Evolutionary conservation across 2,797 vertebrate genomes (phyloP).

Genomic region (Meriones psammophilus): DNA sequence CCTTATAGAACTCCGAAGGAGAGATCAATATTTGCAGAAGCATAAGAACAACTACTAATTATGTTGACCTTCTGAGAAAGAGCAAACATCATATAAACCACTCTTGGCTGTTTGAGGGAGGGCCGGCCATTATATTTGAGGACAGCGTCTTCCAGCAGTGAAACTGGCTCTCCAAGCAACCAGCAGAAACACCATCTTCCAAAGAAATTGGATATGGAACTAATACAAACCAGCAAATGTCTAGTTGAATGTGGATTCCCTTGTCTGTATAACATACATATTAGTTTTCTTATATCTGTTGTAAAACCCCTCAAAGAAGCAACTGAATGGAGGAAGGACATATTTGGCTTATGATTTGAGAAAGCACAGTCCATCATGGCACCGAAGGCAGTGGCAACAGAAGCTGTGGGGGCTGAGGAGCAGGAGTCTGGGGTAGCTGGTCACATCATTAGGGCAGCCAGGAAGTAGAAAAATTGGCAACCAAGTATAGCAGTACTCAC

Average conservation of each 20-base stretch:
- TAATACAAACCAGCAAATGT: background rate
- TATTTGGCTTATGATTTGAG: background rate
- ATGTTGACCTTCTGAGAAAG: background rate
- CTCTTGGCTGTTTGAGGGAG: background rate
- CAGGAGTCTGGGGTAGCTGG: background rate
- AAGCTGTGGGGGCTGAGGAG: background rate
- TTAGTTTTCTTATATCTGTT: background rate
- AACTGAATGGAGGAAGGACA: background rate
- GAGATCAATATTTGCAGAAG: background rate
- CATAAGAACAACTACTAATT: background rate
- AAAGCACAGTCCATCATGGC: background rate
- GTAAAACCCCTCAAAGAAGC: background rate
- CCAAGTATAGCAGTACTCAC: background rate
- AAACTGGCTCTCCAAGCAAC: background rate
- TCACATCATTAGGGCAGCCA: background rate
- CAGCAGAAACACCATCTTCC: background rate
- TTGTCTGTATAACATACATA: background rate
- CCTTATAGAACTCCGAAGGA: background rate
- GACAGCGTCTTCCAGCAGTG: background rate
- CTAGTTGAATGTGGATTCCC: background rate
- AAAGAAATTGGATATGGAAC: background rate
- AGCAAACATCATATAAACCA: background rate
- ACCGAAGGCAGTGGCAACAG: background rate
- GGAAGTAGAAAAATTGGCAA: background rate
- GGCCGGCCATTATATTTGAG: background rate